Conservation (phyloP, 2,113 vertebrate species). For the Thalassarche chlororhynchos region DNA sequence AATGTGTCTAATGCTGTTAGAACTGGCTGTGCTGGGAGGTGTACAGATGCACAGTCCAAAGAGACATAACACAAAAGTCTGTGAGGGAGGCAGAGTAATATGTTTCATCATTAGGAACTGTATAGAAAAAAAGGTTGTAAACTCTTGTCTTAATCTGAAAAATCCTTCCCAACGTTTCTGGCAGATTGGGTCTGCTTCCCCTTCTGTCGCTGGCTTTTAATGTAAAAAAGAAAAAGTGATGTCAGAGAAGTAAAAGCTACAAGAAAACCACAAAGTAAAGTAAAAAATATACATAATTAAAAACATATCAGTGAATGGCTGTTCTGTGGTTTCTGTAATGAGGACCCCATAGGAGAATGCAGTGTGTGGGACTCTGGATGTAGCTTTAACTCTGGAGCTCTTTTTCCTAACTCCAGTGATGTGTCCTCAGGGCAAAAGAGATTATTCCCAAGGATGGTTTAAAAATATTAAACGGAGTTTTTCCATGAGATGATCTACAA, state of each 20-base stretch:
- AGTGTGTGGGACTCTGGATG: neutral
- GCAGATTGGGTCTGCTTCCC: neutral
- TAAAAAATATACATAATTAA: slow-evolving; percentile 30
- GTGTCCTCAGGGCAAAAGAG: neutral
- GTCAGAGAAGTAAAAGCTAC: slow-evolving; percentile 29
- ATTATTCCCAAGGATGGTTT: neutral
- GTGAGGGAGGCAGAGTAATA: neutral
- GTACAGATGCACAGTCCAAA: neutral
- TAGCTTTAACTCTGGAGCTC: neutral
- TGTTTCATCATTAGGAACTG: neutral
- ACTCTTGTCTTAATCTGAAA: neutral
- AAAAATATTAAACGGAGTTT: slow-evolving; percentile 12
- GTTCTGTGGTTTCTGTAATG: neutral
- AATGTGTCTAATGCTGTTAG: neutral
- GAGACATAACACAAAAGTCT: neutral
- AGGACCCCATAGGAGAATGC: neutral
- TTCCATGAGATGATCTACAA: slow-evolving; percentile 5
- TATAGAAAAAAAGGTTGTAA: neutral
- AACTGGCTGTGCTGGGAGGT: neutral
- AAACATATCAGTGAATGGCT: neutral
- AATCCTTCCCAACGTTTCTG: neutral
- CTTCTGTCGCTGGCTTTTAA: neutral
- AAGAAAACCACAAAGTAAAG: slow-evolving; percentile 2
- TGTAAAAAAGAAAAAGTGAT: neutral
- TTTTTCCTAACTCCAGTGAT: neutral